These are phyloP conservation scores for Latrodectus geometricus DNA, from an alignment of 1,140 invertebrate genomes.

Conservation along the genomic window DNA sequence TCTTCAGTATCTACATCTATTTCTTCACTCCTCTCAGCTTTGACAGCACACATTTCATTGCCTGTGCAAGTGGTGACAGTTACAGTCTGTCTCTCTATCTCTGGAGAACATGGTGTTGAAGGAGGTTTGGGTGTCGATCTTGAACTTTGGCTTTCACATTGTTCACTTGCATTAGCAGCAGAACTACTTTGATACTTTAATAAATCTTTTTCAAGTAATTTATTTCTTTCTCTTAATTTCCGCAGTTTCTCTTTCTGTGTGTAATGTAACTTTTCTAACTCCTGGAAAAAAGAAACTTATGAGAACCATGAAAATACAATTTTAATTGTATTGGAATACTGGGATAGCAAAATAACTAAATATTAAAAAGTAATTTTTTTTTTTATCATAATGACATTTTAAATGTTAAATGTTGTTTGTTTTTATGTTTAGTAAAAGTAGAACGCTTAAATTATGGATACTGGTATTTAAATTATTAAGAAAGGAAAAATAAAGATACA, in stretches of 20 bases:
- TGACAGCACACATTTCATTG: neutral
- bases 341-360: too few relatives aligned
- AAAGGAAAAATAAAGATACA: too few relatives aligned
- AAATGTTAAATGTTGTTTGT: too few relatives aligned
- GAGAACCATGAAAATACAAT: too few relatives aligned
- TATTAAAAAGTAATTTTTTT: too few relatives aligned
- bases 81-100: slow-evolving; percentile 18
- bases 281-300: slow-evolving; percentile 13
- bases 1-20: neutral
- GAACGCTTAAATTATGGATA: too few relatives aligned
- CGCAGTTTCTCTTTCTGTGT: slow-evolving; percentile 48
- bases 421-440: too few relatives aligned
- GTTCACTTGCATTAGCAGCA: slow-evolving; percentile 19
- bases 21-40: neutral
- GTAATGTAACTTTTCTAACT: slow-evolving; percentile 48
- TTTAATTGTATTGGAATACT: too few relatives aligned
- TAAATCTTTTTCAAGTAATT: slow-evolving; percentile 21
- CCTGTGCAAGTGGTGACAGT: neutral
- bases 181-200: slow-evolving; percentile 14
- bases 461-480: too few relatives aligned
- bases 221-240: slow-evolving; percentile 40
- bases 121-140: neutral
- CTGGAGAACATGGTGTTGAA: neutral
- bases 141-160: slow-evolving; percentile 42
- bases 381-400: too few relatives aligned